phyloP scores from a whole-genome alignment of 2,113 vertebrate genomes.

The Motacilla alba region DNA sequence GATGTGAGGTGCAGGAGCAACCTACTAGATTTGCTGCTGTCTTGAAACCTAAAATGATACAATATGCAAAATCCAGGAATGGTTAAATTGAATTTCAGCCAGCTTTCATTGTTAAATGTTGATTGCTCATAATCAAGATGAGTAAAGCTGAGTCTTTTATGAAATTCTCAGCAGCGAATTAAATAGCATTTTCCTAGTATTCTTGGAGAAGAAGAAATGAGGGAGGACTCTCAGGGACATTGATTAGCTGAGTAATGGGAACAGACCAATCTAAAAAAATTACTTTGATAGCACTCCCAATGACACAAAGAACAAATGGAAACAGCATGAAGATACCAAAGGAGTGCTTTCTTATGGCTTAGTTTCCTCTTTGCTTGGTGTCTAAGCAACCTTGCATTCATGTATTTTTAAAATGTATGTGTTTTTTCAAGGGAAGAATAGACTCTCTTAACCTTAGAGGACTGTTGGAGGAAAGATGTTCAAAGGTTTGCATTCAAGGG shows the following conservation, averaged over 20 bases:
- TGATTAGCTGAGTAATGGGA: slow-evolving; percentile 26
- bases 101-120: background rate
- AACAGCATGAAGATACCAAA: background rate
- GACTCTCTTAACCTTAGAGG: background rate
- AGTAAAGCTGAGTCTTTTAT: background rate
- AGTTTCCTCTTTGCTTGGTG: background rate
- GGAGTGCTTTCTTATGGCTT: background rate
- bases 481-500: background rate
- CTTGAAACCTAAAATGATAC: background rate
- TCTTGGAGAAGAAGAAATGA: background rate
- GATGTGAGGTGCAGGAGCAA: background rate
- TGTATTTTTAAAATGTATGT: background rate
- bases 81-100: background rate
- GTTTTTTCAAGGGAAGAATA: background rate
- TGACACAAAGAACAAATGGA: background rate
- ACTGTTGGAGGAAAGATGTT: background rate
- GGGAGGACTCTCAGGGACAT: background rate
- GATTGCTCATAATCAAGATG: slow-evolving; percentile 11
- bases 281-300: background rate
- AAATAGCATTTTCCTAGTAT: background rate
- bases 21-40: background rate
- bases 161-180: background rate
- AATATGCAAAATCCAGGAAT: background rate
- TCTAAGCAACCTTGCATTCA: background rate
- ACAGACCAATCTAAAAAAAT: background rate